Evolutionary conservation across 2,113 vertebrate genomes (phyloP).

Genomic region (Promerops cafer): DNA sequence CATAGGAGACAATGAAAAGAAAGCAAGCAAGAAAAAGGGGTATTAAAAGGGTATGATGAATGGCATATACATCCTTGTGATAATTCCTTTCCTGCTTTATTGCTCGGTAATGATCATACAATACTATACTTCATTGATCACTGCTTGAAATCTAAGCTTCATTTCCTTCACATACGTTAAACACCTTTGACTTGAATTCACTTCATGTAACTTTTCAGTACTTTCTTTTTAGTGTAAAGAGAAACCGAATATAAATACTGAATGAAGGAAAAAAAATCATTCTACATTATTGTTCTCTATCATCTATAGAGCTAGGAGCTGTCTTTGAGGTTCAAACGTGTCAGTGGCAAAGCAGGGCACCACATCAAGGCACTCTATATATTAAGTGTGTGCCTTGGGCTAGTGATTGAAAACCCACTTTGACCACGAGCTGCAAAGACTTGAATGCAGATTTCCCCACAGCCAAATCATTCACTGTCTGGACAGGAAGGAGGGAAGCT

Average conservation of each 20-base stretch:
- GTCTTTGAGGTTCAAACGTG: constrained; percentile 62
- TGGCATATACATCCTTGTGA: constrained; percentile 66
- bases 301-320: constrained; percentile 44
- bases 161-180: constrained; percentile 68
- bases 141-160: constrained; percentile 70
- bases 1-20: constrained; percentile 61
- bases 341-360: constrained; percentile 54
- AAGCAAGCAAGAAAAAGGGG: constrained; percentile 55
- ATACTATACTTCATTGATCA: constrained; percentile 68
- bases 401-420: constrained; percentile 55
- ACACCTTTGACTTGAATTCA: constrained; percentile 69
- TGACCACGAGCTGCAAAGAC: constrained; percentile 14
- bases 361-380: constrained; percentile 55
- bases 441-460: neutral
- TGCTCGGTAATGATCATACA: constrained; percentile 67
- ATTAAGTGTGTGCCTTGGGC: constrained; percentile 40
- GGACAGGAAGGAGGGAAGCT: neutral
- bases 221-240: constrained; percentile 63
- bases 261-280: constrained; percentile 46
- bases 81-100: constrained; percentile 68
- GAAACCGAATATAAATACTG: constrained; percentile 65
- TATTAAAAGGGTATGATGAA: constrained; percentile 65
- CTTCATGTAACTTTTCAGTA: constrained; percentile 67
- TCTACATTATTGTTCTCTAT: constrained; percentile 62
- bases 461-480: neutral